Percentiles rank a stretch among this genome's conserved stretches.
These are phyloP conservation scores for Trichonephila clavipes DNA, from an alignment of 1,140 invertebrate genomes.

Conservation along the genomic window DNA sequence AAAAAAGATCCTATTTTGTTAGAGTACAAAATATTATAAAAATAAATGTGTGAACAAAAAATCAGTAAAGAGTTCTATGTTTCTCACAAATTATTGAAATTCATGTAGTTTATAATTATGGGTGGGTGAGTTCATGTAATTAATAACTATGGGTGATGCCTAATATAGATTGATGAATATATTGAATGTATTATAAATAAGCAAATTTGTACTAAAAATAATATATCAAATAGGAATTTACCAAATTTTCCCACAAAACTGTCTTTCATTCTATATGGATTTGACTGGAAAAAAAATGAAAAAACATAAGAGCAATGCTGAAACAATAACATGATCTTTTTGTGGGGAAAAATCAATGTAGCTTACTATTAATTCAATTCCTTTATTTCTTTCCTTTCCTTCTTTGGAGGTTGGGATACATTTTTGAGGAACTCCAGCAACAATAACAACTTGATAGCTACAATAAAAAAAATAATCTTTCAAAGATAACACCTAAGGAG, in stretches of 20 bases:
- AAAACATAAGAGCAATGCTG: not conserved
- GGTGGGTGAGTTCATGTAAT: no score
- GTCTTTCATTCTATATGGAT: conserved; percentile 36
- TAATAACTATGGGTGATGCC: no score
- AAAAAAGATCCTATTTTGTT: no score
- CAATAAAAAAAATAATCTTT: not conserved
- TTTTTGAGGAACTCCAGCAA: conserved; percentile 81
- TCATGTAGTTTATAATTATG: no score
- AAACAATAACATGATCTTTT: conserved; percentile 8
- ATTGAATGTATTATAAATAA: no score
- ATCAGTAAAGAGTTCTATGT: no score
- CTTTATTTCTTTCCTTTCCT: conserved; percentile 64
- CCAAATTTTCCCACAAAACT: conserved; percentile 11
- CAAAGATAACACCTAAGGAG: no score
- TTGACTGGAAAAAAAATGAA: conserved; percentile 21
- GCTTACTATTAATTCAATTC: conserved; percentile 64
- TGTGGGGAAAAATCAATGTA: not conserved
- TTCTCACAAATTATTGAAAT: no score
- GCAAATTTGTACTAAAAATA: not conserved
- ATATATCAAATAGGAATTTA: conserved; percentile 32
- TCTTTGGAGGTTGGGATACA: conserved; percentile 77
- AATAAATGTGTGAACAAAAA: no score
- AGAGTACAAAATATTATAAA: no score
- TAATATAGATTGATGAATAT: no score
- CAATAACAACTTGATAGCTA: conserved; percentile 78